These are phyloP conservation scores for Conomelus anceps DNA, from an alignment of 2,888 invertebrate genomes.

Conservation along the genomic window DNA sequence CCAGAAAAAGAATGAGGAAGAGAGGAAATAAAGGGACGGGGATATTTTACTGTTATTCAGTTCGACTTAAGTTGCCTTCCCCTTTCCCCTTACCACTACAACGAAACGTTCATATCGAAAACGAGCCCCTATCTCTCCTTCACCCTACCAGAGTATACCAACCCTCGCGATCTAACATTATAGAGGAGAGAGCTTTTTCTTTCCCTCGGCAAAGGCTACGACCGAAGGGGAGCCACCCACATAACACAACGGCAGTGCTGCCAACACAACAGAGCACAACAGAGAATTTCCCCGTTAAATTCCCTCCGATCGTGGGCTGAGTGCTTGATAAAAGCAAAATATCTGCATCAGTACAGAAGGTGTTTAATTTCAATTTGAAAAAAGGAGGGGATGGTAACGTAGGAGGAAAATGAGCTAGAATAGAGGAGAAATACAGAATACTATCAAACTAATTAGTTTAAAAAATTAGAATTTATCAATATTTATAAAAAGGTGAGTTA, in stretches of 20 bases:
- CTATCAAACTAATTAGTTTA: neutral
- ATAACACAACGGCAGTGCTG: neutral
- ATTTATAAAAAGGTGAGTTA: too few relatives aligned
- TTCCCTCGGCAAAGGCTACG: neutral
- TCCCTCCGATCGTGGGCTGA: neutral
- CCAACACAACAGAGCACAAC: neutral
- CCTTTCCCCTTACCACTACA: neutral
- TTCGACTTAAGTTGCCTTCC: neutral
- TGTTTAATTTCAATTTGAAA: neutral
- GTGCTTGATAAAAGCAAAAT: neutral
- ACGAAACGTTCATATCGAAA: neutral
- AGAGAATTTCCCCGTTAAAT: neutral
- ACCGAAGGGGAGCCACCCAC: neutral
- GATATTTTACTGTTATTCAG: slow-evolving; percentile 5
- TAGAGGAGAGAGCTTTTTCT: slow-evolving; percentile 1
- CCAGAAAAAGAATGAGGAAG: too few relatives aligned
- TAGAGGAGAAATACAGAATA: neutral
- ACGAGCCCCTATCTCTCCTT: neutral
- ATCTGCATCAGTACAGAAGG: neutral
- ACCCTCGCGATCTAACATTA: neutral
- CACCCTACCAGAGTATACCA: neutral
- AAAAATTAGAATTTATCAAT: neutral
- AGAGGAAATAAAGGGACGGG: neutral
- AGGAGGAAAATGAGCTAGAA: neutral
- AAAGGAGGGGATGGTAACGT: neutral